phyloP scores from a whole-genome alignment of 2,888 invertebrate genomes.

The Oscheius onirici region DNA sequence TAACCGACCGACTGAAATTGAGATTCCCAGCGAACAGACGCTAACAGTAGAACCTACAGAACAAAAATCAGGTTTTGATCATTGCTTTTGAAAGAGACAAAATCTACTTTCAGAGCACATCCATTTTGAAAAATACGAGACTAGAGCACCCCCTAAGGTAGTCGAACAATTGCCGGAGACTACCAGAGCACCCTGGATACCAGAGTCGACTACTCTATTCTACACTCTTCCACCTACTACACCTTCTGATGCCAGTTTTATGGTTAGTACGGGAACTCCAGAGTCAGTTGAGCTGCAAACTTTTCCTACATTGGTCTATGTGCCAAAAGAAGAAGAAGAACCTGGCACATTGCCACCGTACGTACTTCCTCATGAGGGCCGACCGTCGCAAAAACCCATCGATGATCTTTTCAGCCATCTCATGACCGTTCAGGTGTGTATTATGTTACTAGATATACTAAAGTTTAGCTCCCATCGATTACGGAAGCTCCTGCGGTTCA shows the following conservation, averaged over 20 bases:
- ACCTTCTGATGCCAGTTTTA: neutral
- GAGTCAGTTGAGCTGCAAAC: constrained; percentile 8
- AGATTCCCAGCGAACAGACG: neutral
- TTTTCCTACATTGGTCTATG: constrained; percentile 17
- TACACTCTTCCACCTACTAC: constrained; percentile 2
- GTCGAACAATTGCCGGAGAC: constrained; percentile 9
- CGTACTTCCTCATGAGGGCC: neutral
- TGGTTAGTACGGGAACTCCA: constrained; percentile 1
- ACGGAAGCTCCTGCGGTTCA: constrained; percentile 24
- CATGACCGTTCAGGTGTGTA: constrained; percentile 17
- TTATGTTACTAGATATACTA: neutral
- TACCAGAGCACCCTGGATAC: neutral
- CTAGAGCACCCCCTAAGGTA: neutral
- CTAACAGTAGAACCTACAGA: neutral
- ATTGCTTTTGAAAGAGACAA: constrained; percentile 3
- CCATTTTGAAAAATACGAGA: constrained; percentile 11
- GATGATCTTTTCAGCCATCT: constrained; percentile 21
- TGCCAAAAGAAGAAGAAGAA: constrained; percentile 19
- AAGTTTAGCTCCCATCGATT: constrained; percentile 1
- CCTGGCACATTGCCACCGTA: neutral
- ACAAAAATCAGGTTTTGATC: constrained; percentile 1
- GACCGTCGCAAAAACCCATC: neutral
- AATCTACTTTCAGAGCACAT: neutral
- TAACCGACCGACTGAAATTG: neutral
- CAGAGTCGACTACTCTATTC: neutral